A percentile compares a stretch with the other conserved stretches of the same genome.
Conservation (phyloP, 2,797 vertebrate genomes). For the Hylomyscus alleni region DNA sequence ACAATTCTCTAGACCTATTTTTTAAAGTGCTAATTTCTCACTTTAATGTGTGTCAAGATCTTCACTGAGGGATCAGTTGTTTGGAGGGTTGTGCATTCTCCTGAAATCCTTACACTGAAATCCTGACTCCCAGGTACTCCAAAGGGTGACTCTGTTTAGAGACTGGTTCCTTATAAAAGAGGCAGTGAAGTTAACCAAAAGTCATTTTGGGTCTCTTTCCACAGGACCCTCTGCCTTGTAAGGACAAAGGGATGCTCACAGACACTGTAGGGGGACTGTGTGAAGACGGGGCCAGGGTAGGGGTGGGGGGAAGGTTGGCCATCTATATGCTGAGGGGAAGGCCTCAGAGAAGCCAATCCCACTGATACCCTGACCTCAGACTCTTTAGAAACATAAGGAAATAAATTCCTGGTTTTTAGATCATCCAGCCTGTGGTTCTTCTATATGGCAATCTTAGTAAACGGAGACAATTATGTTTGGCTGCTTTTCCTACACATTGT, state of each 20-base stretch:
- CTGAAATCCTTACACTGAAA: background rate
- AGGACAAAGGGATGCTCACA: background rate
- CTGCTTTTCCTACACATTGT: background rate
- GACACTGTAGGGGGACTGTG: background rate
- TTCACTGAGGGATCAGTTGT: background rate
- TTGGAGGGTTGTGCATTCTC: background rate
- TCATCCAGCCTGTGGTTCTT: background rate
- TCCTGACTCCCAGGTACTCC: background rate
- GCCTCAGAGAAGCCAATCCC: background rate
- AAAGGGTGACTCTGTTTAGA: background rate
- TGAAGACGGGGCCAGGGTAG: background rate
- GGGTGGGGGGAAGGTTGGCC: background rate
- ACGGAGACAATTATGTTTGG: background rate
- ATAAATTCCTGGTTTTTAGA: background rate
- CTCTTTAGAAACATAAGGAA: background rate
- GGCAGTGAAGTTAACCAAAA: background rate
- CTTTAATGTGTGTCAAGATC: background rate
- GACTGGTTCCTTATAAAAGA: background rate
- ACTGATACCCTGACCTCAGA: background rate
- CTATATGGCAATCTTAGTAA: background rate
- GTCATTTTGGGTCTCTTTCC: background rate
- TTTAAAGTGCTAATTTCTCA: conserved; percentile 5
- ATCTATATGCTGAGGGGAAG: no score
- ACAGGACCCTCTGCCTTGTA: background rate
- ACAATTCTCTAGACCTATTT: conserved; percentile 13